Conservation (phyloP, 2,113 vertebrate genomes). For the Panthera leo region DNA sequence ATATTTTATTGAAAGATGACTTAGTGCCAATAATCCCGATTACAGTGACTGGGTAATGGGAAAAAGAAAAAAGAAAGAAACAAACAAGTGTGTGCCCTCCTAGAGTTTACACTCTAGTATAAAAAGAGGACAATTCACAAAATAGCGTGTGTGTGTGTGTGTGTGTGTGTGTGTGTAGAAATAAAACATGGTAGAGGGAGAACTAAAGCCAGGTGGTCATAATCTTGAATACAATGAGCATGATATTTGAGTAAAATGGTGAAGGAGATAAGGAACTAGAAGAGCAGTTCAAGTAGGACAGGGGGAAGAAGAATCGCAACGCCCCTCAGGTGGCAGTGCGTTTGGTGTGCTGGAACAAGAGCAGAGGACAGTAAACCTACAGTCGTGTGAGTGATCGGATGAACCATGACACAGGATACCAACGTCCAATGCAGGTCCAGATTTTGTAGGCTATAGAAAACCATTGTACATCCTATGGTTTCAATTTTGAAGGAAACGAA, state of each 20-base stretch:
- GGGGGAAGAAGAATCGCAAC: background rate
- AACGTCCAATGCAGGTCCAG: fast-evolving
- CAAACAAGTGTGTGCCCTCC: background rate
- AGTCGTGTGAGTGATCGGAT: background rate
- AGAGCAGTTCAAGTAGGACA: background rate
- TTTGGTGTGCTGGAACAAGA: too few species aligned
- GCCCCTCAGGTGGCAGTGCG: background rate
- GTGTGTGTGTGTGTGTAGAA: background rate
- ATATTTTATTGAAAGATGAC: background rate
- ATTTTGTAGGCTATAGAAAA: background rate
- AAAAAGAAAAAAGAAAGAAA: background rate
- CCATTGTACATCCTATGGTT: background rate
- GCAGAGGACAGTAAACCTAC: background rate
- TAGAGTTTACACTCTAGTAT: background rate
- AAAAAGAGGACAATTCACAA: background rate
- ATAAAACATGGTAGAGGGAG: background rate
- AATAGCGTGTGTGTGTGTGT: background rate
- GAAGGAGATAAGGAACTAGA: background rate
- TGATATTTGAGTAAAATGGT: background rate
- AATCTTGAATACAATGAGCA: background rate
- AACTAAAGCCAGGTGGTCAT: background rate
- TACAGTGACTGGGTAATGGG: background rate
- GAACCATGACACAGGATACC: background rate
- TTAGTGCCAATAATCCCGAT: background rate
- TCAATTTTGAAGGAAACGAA: background rate